Conservation (phyloP, 2,888 invertebrate species). For the Deilephila elpenor region DNA sequence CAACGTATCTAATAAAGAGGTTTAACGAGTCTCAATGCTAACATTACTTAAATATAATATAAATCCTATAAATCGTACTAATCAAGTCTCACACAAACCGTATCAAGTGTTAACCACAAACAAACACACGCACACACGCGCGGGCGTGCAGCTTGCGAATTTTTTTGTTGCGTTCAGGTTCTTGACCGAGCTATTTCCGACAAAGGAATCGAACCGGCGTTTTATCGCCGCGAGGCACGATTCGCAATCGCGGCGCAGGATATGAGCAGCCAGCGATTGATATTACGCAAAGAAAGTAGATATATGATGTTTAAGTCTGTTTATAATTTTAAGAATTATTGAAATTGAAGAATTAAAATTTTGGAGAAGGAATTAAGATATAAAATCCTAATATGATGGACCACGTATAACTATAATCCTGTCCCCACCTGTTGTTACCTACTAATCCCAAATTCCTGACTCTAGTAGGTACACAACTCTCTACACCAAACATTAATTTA, state of each 20-base stretch:
- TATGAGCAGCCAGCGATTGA: slow-evolving; percentile 19
- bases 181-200: slow-evolving; percentile 77
- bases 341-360: no score
- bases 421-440: no score
- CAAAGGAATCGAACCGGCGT: slow-evolving; percentile 64
- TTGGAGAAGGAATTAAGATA: no score
- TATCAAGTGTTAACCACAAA: slow-evolving; percentile 14
- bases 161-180: slow-evolving; percentile 50
- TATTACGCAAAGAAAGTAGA: not conserved
- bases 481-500: no score
- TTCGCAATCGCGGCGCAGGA: not conserved
- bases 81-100: not conserved
- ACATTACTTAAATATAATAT: not conserved
- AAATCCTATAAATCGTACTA: not conserved
- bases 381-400: no score
- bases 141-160: slow-evolving; percentile 15
- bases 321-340: no score
- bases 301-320: not conserved
- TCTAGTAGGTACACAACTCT: no score
- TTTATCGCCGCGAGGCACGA: slow-evolving; percentile 57
- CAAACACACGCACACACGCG: slow-evolving; percentile 8
- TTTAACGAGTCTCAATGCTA: not conserved
- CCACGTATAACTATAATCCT: no score
- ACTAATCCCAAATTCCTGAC: no score
- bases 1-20: not conserved